These are phyloP conservation scores for Yponomeuta cagnagella DNA, from an alignment of 2,888 invertebrate genomes.

Conservation along the genomic window DNA sequence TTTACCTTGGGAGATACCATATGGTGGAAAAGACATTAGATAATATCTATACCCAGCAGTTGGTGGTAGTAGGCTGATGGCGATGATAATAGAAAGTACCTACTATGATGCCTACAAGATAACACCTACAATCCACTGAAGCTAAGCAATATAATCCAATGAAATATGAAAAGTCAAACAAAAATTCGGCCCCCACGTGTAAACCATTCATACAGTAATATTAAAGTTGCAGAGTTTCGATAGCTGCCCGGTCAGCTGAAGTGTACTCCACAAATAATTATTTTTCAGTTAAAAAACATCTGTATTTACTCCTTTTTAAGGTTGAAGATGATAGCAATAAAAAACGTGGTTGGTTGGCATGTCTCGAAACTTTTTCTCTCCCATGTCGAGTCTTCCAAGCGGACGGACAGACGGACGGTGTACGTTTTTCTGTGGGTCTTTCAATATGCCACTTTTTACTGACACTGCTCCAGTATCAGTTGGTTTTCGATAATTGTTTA, in stretches of 20 bases:
- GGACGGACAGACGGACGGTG: neutral
- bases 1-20: too few species aligned
- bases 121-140: neutral
- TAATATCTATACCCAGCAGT: too few species aligned
- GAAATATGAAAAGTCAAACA: slow-evolving; percentile 7
- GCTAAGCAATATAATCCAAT: slow-evolving; percentile 6
- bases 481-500: too few species aligned
- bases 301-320: neutral
- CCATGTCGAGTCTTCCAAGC: neutral
- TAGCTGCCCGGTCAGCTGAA: slow-evolving; percentile 27
- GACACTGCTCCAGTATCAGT: too few species aligned
- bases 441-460: neutral
- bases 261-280: neutral
- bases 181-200: neutral
- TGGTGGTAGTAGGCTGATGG: too few species aligned
- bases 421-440: neutral
- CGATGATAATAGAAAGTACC: too few species aligned
- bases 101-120: too few species aligned
- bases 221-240: slow-evolving; percentile 43
- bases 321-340: neutral
- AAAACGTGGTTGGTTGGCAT: neutral
- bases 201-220: slow-evolving; percentile 35
- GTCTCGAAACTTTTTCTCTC: neutral
- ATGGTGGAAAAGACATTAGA: too few species aligned
- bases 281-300: neutral